Evolutionary conservation across 1,140 invertebrate genomes (phyloP), one percentile per base, ranked within the genome.

Genomic region (Platyscapa corneri): DNA sequence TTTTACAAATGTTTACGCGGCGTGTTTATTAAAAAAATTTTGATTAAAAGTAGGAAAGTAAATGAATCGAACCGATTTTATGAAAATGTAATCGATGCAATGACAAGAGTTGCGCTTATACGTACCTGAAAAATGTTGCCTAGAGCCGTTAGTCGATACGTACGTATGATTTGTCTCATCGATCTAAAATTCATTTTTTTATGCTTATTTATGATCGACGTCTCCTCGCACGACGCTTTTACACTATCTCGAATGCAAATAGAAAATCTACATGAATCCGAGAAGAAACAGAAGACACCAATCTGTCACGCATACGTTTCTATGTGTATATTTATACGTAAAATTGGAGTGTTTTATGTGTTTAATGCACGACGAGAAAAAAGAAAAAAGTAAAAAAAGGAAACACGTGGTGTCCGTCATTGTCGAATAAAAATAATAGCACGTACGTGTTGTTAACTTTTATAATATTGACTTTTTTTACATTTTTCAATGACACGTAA

Each of bases 171-270:
- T 82, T 49, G 60, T 82, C 49, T 60, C n/a, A 42, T 46, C 56
- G 23, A 82, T 64, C 67, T 37, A 77, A 86, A 10, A 82, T 77
- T 82, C 53, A 39, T 82, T 67, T 82, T 32, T 74, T 81, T 49
- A 46, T 75, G 12, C 56, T 85, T 80, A 75, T 81, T 85, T 81
- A 80, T 77, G 65, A 80, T 84, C 77, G n/a, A 75, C 49, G 84
- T 82, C 39, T 84, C 60, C 86, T 82, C 67, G 72, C 78, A 84
- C 84, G 82, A 32, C 65, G 76, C 86, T 87, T 87, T 82, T 32
- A 65, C 82, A 79, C 70, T 83, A 65, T 65, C 72, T 83, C 32
- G 49, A 67, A 49, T 74, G 74, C 75, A 75, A 78, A 67, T 77
- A 3, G 46, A 77, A 84, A 79, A 53, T 65, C 1, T 77, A 83